Percentiles rank a stretch among this genome's conserved stretches.
phyloP scores from a whole-genome alignment of 1,140 invertebrate genomes.

The Rhagoletis zephyria region DNA sequence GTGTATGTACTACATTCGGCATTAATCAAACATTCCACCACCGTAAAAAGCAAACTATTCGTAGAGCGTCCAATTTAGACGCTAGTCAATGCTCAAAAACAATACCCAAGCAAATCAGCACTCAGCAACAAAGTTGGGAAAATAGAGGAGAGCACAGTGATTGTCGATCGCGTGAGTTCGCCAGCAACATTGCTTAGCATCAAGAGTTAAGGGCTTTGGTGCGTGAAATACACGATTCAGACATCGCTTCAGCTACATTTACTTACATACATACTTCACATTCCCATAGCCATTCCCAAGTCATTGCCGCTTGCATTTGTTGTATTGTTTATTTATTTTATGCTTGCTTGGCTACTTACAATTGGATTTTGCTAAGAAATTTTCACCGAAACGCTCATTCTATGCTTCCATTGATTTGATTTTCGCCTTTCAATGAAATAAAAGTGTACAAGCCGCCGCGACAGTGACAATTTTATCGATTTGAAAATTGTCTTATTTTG shows the following conservation, averaged over 20 bases:
- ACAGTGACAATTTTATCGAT: constrained; percentile 26
- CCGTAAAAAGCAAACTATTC: not conserved
- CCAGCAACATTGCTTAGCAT: constrained; percentile 26
- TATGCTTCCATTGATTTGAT: constrained; percentile 2
- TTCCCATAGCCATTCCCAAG: not conserved
- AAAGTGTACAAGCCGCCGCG: constrained; percentile 13
- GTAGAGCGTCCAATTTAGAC: not conserved
- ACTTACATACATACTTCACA: no score
- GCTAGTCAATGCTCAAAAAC: not conserved
- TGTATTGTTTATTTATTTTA: constrained; percentile 41
- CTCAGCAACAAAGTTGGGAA: not conserved
- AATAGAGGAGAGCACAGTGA: not conserved
- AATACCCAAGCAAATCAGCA: not conserved
- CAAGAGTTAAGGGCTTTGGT: not conserved
- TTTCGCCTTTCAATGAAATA: constrained; percentile 25
- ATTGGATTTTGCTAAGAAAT: not conserved
- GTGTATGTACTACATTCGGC: not conserved
- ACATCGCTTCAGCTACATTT: no score
- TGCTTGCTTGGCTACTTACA: not conserved
- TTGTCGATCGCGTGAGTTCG: not conserved
- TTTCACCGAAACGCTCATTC: not conserved
- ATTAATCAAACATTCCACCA: constrained; percentile 22
- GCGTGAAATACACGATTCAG: not conserved
- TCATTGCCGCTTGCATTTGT: constrained; percentile 6
- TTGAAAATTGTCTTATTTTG: constrained; percentile 19